Evolutionary conservation across 2,113 vertebrate species (phyloP), one percentile per base, ranked within the genome.

Genomic region (Forbesichthys papilliferus): DNA sequence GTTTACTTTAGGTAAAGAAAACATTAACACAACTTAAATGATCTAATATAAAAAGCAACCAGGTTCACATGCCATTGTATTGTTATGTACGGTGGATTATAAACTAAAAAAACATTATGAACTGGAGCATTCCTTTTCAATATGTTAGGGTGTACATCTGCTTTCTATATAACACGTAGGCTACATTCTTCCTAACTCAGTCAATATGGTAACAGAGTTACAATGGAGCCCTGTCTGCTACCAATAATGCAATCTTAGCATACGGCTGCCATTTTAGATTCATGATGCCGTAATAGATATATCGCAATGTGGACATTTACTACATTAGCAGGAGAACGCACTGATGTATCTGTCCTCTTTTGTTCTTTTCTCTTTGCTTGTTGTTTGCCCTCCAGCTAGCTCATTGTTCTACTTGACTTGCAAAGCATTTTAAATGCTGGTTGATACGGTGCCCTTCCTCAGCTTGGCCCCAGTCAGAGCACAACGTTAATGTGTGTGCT

Each of bases 361-460:
- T 52, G 74, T 72, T 87, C 80, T 51, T 83, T 53, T 64, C 80
- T 60, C 66, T 78, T 61, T 72, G 71, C 74, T 71, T 65, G 78
- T 80, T 74, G 72, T 86, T 86, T 87, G 86, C 89, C 89, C 85
- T 73, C 64, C 10, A 86, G 89, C 89, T 84, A 69, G 83, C 86
- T 82, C 79, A 85, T 87, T 84, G 89, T 89, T 89, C 87, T 86
- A 88, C 89, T 90, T 89, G 89, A 89, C 89, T 89, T 85, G 85
- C 88, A 86, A 87, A 89, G 87, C 89, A 87, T 89, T 89, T 88
- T 86, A 87, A 89, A 87, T 87, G 86, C 85, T 84, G 82, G 69
- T 86, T 88, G 87, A 81, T 84, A 77, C 54, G 78, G 62, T 86
- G 85, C 86, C 84, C 86, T 85, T 85, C 83, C 83, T 77, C 82